phyloP scores from a whole-genome alignment of 2,888 invertebrate species.

The Ypsolopha scabrella region DNA sequence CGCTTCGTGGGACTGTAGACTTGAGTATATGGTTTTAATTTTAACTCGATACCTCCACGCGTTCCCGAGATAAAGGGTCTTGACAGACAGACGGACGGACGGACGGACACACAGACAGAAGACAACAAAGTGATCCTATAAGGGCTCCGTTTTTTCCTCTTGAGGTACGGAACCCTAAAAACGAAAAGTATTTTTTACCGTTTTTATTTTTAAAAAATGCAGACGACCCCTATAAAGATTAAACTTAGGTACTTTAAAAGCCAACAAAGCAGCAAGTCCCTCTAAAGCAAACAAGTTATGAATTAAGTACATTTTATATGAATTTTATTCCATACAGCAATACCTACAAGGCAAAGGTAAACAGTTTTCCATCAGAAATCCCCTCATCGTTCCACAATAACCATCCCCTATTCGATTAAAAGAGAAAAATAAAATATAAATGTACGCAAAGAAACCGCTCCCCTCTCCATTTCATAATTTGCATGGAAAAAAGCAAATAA shows the following conservation, averaged over 20 bases:
- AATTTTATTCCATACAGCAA: neutral
- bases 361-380: conserved; percentile 29
- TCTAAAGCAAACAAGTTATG: conserved; percentile 16
- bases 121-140: no score
- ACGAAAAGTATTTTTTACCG: neutral
- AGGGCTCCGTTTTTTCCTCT: no score
- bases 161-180: no score
- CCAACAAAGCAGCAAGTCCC: conserved; percentile 4
- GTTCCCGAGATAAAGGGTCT: no score
- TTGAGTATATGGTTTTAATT: no score
- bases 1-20: no score
- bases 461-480: conserved; percentile 66
- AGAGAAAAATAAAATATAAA: conserved; percentile 27
- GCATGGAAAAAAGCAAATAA: conserved; percentile 64
- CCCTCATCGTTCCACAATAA: conserved; percentile 40
- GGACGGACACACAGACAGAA: no score
- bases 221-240: conserved; percentile 10
- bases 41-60: no score
- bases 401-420: conserved; percentile 56
- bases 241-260: neutral
- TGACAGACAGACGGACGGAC: no score
- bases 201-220: conserved; percentile 9
- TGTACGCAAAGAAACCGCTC: conserved; percentile 10
- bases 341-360: conserved; percentile 27
- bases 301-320: conserved; percentile 11